A percentile compares a stretch with the other conserved stretches of the same genome.
Conservation (phyloP, 1,140 invertebrate species). For the Dinothrombium tinctorium region DNA sequence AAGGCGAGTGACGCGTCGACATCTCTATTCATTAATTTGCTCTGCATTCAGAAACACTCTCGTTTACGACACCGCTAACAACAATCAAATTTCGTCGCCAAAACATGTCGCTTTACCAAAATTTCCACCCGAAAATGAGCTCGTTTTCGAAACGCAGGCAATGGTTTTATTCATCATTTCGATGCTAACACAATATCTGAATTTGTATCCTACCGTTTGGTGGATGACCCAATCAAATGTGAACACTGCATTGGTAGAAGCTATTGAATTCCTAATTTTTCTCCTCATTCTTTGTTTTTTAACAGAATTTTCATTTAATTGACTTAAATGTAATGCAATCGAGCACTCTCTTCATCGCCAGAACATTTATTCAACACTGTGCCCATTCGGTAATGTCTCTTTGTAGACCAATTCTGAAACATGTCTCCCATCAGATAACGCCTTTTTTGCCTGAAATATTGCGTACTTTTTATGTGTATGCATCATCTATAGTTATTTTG, state of each 20-base stretch:
- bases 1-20: too few species aligned
- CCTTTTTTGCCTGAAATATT: background rate
- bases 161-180: conserved; percentile 43
- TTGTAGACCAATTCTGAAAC: background rate
- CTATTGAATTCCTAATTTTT: conserved; percentile 22
- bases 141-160: conserved; percentile 57
- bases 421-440: conserved; percentile 2
- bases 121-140: conserved; percentile 49
- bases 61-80: too few species aligned
- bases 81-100: too few species aligned
- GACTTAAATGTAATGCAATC: conserved; percentile 61
- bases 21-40: too few species aligned
- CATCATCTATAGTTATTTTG: conserved; percentile 3
- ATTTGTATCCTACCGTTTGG: conserved; percentile 87
- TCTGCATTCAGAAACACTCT: too few species aligned
- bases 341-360: conserved; percentile 46
- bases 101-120: conserved; percentile 64
- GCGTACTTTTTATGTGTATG: background rate
- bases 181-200: conserved; percentile 63
- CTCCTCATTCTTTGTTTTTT: background rate
- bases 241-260: conserved; percentile 45
- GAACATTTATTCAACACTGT: conserved; percentile 47
- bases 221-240: conserved; percentile 80
- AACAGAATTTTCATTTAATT: conserved; percentile 80
- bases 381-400: conserved; percentile 20